Evolutionary conservation across 2,113 vertebrate genomes (phyloP).

Genomic region (Sinocyclocheilus anophthalmus): DNA sequence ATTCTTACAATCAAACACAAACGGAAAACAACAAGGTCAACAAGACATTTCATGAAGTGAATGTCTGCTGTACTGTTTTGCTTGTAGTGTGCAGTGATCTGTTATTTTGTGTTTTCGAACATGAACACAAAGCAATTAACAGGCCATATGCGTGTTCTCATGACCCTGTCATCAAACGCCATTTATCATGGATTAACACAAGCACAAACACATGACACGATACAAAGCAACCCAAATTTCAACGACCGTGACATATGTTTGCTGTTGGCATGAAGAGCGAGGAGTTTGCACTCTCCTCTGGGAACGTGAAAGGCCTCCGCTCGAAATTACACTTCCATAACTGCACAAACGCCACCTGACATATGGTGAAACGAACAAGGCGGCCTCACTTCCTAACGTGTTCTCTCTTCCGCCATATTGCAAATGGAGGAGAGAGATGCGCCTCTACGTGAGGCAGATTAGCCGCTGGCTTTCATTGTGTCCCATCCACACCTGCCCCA

Average conservation of each 20-base stretch:
- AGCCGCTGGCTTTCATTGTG: not conserved
- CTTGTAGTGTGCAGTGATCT: not conserved
- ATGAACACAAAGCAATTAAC: not conserved
- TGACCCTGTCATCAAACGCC: slow-evolving; percentile 47
- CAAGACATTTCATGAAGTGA: not conserved
- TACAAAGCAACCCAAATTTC: slow-evolving; percentile 38
- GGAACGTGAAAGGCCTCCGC: not conserved
- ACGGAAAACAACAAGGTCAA: not conserved
- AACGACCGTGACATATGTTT: slow-evolving; percentile 40
- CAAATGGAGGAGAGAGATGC: not conserved
- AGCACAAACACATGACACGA: slow-evolving; percentile 27
- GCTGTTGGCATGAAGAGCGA: slow-evolving; percentile 5
- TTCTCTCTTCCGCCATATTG: not conserved
- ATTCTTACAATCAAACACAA: not conserved
- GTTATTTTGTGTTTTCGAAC: slow-evolving; percentile 1
- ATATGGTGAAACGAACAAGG: slow-evolving; percentile 37
- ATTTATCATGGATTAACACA: slow-evolving; percentile 42
- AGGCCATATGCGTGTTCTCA: slow-evolving; percentile 52
- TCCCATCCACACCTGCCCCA: slow-evolving; percentile 44
- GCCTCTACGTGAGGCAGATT: not conserved
- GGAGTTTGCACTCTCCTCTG: not conserved
- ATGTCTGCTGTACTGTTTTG: not conserved
- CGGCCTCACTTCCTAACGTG: not conserved
- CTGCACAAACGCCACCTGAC: slow-evolving; percentile 15
- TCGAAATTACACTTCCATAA: slow-evolving; percentile 30